Percentiles rank a stretch among this genome's conserved stretches.
Evolutionary conservation across 2,797 vertebrate species (phyloP).

Genomic region (Anisognathus igniventris): DNA sequence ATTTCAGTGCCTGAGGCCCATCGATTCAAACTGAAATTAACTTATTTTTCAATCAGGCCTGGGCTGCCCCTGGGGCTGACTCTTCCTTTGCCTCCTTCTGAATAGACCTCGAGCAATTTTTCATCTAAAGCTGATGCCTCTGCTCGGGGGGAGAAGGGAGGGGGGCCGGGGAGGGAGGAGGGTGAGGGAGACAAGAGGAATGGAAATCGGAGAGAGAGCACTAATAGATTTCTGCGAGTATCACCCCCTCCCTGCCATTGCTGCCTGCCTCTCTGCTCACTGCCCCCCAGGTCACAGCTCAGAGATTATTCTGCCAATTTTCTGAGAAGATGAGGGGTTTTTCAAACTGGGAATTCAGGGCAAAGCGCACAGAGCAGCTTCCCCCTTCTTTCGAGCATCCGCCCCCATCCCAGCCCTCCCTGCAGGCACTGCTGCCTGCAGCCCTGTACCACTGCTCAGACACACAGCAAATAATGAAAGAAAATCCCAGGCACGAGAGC

Average conservation of each 20-base stretch:
- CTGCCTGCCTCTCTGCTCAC: background rate
- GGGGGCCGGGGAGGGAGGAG: background rate
- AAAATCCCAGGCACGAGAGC: conserved; percentile 10
- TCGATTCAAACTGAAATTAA: conserved; percentile 99
- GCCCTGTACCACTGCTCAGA: background rate
- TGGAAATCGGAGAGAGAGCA: conserved; percentile 50
- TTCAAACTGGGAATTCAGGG: conserved; percentile 52
- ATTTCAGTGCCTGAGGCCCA: conserved; percentile 99
- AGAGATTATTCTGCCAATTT: conserved; percentile 52
- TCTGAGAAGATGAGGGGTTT: conserved; percentile 33
- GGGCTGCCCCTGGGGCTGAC: conserved; percentile 90
- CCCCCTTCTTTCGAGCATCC: background rate
- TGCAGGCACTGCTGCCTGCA: background rate
- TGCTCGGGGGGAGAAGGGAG: conserved; percentile 45
- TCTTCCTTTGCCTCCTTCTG: conserved; percentile 87
- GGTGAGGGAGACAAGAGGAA: conserved; percentile 45
- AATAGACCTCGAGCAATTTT: conserved; percentile 90
- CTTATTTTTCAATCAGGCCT: conserved; percentile 99
- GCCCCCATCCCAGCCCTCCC: background rate
- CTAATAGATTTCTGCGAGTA: conserved; percentile 60
- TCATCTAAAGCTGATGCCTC: conserved; percentile 83
- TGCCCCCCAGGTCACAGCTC: conserved; percentile 28
- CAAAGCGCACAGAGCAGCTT: background rate
- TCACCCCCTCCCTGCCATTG: background rate
- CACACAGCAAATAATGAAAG: conserved; percentile 37